Base-by-base conservation (phyloP, 1,140 invertebrate genomes). In the Lerema accius region DNA sequence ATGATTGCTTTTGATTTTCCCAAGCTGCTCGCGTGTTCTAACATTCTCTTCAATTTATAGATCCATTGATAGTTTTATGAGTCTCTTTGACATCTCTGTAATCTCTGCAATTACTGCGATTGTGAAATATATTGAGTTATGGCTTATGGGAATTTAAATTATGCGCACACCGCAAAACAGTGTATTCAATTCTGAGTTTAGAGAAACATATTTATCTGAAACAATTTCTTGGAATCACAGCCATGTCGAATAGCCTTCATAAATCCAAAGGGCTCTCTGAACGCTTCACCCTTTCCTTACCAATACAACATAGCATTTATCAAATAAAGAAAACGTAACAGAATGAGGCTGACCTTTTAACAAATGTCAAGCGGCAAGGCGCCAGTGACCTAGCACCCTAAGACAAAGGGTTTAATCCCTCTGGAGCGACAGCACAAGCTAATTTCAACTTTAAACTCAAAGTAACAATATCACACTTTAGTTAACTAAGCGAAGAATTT, bases 361-460 rank as follows among this genome's bases (percentile, higher is more conserved):
- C 71, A 90, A 90, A 90, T 90, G 87, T 82, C 87, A 89, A 80
- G 73, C 79, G 73, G 76, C 75, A 78, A 63, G 67, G 73, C 78
- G 73, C 66, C 77, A 69, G 73, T 73, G 81, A 76, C 72, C 69
- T 73, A 70, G 75, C 73, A 74, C 82, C 80, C 83, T 84, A 79
- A 86, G 81, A 88, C 86, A 85, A 89, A 87, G 82, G 82, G 80
- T 84, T 89, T 77, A 80, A 79, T 79, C 79, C 71, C 68, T 76
- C 75, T 73, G 68, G 74, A 71, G 17, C 15, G 55, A 46, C n/a
- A 59, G 16, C 32, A 39, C 42, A 63, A 63, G 65, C 68, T 14
- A 82, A 76, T 69, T 59, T 74, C 60, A 65, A 74, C 77, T 74
- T 58, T 79, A 78, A 42, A 58, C 5, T 19, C 51, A 15, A 55